Evolutionary conservation across 2,888 invertebrate genomes (phyloP).

Genomic region (Orthosia incerta): DNA sequence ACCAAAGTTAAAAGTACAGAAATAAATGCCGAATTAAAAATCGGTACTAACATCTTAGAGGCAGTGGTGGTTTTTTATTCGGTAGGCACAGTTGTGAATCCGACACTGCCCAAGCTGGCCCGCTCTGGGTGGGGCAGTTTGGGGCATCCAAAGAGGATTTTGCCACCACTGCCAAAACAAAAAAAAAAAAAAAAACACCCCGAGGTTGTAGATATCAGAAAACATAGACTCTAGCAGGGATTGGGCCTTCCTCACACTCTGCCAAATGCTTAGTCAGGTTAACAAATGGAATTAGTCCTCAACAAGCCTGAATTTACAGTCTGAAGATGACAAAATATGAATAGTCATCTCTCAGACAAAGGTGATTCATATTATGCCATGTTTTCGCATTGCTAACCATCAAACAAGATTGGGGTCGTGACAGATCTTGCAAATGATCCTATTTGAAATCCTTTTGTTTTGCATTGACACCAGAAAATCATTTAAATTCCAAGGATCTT

Average conservation of each 20-base stretch:
- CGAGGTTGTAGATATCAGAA: too few species aligned
- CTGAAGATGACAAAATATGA: slow-evolving; percentile 8
- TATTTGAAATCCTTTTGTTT: slow-evolving; percentile 12
- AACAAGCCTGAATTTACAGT: background rate
- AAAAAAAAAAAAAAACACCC: too few species aligned
- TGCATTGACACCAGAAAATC: slow-evolving; percentile 23
- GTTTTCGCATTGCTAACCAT: slow-evolving; percentile 19
- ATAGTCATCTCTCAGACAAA: slow-evolving; percentile 33
- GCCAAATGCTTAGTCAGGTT: background rate
- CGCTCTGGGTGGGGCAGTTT: too few species aligned
- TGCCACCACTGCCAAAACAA: too few species aligned
- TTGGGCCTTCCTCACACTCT: background rate
- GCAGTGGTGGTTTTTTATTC: too few species aligned
- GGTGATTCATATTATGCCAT: slow-evolving; percentile 9
- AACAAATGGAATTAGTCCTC: background rate
- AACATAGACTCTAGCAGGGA: too few species aligned
- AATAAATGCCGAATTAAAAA: too few species aligned
- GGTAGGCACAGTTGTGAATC: too few species aligned
- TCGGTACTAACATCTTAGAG: too few species aligned
- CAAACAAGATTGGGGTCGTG: slow-evolving; percentile 8
- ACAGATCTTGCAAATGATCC: slow-evolving; percentile 17
- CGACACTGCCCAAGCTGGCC: too few species aligned
- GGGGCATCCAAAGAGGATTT: too few species aligned
- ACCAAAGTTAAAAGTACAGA: too few species aligned
- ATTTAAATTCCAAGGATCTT: slow-evolving; percentile 11